phyloP scores from a whole-genome alignment of 1,140 invertebrate genomes.

The Drosophila orosa region DNA sequence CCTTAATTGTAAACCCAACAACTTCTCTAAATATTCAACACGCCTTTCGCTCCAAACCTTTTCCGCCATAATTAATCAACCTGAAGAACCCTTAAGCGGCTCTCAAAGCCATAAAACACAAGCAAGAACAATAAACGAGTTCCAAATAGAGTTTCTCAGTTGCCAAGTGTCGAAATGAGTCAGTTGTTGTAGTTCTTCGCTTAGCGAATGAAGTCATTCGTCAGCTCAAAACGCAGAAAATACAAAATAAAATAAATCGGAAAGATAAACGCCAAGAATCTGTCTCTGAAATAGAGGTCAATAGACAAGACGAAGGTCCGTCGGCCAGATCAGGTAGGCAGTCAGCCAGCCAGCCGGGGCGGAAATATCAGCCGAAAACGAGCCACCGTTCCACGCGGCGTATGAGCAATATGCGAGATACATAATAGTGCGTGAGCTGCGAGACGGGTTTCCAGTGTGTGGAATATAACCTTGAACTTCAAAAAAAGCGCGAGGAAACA shows the following conservation, averaged over 20 bases:
- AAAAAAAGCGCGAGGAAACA: constrained; percentile 59
- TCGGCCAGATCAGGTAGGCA: constrained; percentile 37
- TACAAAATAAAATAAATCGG: constrained; percentile 2
- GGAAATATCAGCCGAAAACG: constrained; percentile 57
- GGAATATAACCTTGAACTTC: constrained; percentile 73
- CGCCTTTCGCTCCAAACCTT: constrained; percentile 14
- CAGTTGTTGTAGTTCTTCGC: constrained; percentile 10
- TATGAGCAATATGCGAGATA: constrained; percentile 59
- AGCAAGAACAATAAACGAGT: constrained; percentile 27
- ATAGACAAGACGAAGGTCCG: constrained; percentile 73
- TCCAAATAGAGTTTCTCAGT: constrained; percentile 39
- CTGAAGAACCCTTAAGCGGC: constrained; percentile 34
- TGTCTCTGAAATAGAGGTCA: constrained; percentile 68
- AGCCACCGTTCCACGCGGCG: constrained; percentile 41
- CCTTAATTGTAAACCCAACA: background rate
- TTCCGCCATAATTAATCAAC: constrained; percentile 49
- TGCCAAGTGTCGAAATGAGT: constrained; percentile 36
- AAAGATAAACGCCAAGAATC: constrained; percentile 15
- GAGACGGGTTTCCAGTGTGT: constrained; percentile 53
- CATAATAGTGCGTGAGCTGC: constrained; percentile 8
- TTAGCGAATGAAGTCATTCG: constrained; percentile 45
- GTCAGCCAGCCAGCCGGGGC: constrained; percentile 27
- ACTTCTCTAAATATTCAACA: constrained; percentile 10
- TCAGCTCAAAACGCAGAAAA: constrained; percentile 32
- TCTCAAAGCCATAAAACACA: constrained; percentile 30